Percentiles rank a stretch among this genome's conserved stretches.
These are phyloP conservation scores for Aeoliscus strigatus DNA, from an alignment of 2,797 vertebrate species.

Conservation along the genomic window DNA sequence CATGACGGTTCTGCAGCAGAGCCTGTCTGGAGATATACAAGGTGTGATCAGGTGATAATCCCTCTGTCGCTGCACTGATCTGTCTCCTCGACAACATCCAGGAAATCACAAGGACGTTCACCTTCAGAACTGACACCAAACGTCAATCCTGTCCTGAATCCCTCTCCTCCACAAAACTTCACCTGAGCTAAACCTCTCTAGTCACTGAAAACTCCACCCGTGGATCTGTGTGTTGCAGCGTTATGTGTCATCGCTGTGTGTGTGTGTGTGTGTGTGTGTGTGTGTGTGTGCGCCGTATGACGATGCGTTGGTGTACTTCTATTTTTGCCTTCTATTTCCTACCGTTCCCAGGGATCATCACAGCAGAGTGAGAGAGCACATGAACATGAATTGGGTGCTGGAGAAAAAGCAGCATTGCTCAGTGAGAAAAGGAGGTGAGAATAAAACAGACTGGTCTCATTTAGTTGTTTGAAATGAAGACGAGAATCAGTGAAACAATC, in stretches of 20 bases:
- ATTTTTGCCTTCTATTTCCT: conserved; percentile 1
- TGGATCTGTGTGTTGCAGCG: too few species aligned
- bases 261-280: too few species aligned
- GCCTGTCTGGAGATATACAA: conserved; percentile 14
- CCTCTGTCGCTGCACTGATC: conserved; percentile 35
- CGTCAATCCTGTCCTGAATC: background rate
- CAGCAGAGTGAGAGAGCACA: background rate
- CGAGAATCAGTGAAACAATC: too few species aligned
- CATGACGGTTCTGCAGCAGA: conserved; percentile 13
- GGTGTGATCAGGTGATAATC: conserved; percentile 35
- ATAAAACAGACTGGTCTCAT: too few species aligned
- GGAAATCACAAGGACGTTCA: conserved; percentile 2
- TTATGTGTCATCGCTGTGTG: background rate
- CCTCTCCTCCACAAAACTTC: background rate
- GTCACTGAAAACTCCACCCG: too few species aligned
- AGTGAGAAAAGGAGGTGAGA: too few species aligned
- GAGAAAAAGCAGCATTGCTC: background rate
- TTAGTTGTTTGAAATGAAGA: too few species aligned
- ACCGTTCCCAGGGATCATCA: background rate
- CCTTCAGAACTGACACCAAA: too few species aligned
- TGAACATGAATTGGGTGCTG: background rate
- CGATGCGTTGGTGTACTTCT: background rate
- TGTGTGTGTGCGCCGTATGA: background rate
- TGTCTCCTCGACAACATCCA: conserved; percentile 23
- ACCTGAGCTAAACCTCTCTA: background rate